These are phyloP conservation scores for Sprattus sprattus DNA, from an alignment of 2,113 vertebrate species.

Conservation along the genomic window DNA sequence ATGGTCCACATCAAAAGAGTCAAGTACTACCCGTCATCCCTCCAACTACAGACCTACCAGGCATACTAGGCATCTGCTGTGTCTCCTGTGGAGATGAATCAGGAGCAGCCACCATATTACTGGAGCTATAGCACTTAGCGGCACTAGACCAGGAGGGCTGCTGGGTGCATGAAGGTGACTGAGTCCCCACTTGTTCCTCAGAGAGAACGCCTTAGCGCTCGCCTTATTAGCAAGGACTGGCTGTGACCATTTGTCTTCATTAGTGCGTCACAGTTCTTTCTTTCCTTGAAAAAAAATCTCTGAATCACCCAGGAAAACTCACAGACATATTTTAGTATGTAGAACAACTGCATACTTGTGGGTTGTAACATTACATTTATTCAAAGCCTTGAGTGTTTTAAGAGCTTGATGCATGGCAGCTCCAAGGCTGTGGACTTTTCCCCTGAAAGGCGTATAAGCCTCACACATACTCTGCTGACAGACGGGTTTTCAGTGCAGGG, in stretches of 20 bases:
- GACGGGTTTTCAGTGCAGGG: background rate
- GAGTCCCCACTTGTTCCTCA: slow-evolving; percentile 2
- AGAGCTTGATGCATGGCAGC: background rate
- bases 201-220: slow-evolving; percentile 18
- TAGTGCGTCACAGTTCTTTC: slow-evolving; percentile 38
- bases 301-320: background rate
- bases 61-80: background rate
- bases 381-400: background rate
- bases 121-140: slow-evolving; percentile 15
- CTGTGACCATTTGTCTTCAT: slow-evolving; percentile 55
- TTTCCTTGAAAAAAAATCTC: background rate
- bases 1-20: background rate
- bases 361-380: background rate
- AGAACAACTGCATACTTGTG: background rate
- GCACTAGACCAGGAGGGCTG: background rate
- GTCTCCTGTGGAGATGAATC: background rate
- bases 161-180: slow-evolving; percentile 28
- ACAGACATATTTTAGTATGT: background rate
- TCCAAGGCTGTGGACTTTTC: background rate
- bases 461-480: background rate
- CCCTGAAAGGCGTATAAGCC: background rate
- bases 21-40: background rate
- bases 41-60: background rate
- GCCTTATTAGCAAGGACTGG: slow-evolving; percentile 39
- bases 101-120: background rate